Base-by-base conservation (phyloP, 2,113 vertebrate genomes). In the Prionailurus bengalensis region DNA sequence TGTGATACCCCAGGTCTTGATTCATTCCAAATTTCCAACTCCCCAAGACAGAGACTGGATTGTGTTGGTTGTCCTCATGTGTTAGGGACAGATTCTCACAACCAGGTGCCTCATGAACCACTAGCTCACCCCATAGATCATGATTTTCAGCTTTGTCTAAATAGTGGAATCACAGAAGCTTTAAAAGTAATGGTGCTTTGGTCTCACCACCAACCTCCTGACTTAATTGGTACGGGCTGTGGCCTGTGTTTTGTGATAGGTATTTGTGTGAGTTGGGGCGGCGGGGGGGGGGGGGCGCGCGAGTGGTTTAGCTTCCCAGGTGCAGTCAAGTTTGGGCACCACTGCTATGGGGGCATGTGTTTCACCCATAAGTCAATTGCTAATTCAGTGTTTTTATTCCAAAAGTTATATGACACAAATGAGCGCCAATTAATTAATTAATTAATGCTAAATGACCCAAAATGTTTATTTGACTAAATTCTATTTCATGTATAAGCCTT, bases 391-490 rank as follows among this genome's bases (percentile, higher is more conserved):
- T 66, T 79, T 90, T 33, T n/a, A 45, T 90, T 36, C 33, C 31
- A 53, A 5, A 33, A 19, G 66, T 80, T 6, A 29, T 36, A 19
- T 10, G 66, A 73, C 5, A 42, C 36, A 36, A 4, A 36, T 36
- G 4, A 71, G 68, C 36, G n/a, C 17, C n/a, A n/a, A 29, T 65
- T 4, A 13, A 65, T 29, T 29, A 27, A 27, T 65, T 65, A 14
- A 66, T 66, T 31, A 31, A 29, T 97, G 96, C 86, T 97, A 96
- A 97, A 97, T 92, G 95, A 97, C 80, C 96, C 96, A 95, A 97
- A 95, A 29, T 53, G 95, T 98, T 99, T 99, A 99, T 99, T 99
- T 99, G 98, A 99, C 99, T 99, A 99, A 99, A 98, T 98, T 99
- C 98, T 99, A 98, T 98, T 98, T 99, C 99, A 99, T 98, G 99